Conservation (phyloP, 30 jellyfish, hydroid and myxozoan species). For the Hydractinia symbiolongicarpus region DNA sequence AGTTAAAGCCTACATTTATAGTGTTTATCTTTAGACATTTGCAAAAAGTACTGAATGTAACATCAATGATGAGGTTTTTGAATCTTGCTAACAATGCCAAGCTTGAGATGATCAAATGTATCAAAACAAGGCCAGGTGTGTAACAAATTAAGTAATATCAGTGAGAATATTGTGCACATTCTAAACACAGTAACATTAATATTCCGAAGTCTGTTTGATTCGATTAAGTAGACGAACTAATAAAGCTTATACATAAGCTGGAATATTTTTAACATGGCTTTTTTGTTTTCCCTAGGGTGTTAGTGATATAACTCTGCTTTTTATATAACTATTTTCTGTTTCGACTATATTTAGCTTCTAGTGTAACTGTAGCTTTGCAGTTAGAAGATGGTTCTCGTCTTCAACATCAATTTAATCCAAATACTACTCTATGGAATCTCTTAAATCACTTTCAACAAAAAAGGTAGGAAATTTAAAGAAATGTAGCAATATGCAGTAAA, state of each 20-base stretch:
- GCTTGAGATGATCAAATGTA: slow-evolving; percentile 66
- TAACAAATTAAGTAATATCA: background rate
- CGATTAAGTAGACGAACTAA: background rate
- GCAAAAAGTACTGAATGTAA: slow-evolving; percentile 54
- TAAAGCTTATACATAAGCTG: background rate
- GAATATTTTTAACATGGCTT: background rate
- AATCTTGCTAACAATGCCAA: slow-evolving; percentile 89
- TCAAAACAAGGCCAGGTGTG: slow-evolving; percentile 65
- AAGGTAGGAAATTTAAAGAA: slow-evolving; percentile 27
- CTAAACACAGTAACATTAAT: background rate
- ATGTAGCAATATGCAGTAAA: background rate
- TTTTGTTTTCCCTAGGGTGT: background rate
- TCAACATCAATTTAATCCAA: slow-evolving; percentile 38
- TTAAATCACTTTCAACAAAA: slow-evolving; percentile 45
- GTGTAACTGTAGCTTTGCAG: slow-evolving; percentile 65
- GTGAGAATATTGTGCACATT: background rate
- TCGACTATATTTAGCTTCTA: slow-evolving; percentile 28
- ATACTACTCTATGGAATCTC: slow-evolving; percentile 39
- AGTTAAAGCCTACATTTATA: no score
- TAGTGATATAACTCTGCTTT: background rate
- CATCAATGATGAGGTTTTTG: slow-evolving; percentile 52
- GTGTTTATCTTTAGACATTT: slow-evolving; percentile 40
- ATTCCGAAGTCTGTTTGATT: background rate
- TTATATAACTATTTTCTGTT: background rate
- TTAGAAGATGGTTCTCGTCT: slow-evolving; percentile 60